Base-by-base conservation (phyloP, 2,888 invertebrate genomes). In the Synergus laeviventris region DNA sequence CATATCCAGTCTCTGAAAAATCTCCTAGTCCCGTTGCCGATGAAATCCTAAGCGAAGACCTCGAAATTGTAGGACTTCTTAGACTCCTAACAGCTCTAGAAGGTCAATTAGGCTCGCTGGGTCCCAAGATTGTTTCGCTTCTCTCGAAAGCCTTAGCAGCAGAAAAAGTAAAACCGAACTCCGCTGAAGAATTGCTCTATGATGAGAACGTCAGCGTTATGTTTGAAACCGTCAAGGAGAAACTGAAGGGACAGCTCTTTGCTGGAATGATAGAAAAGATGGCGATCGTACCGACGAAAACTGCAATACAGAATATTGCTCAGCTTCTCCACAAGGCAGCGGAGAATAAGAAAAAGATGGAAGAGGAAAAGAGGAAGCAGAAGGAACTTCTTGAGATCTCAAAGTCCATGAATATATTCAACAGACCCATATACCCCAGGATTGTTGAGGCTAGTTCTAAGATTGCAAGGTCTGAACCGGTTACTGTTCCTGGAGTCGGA, bases 181-280 rank as follows among this genome's bases (percentile, higher is more conserved):
- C 96, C 2, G 94, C 96, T 0, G 96, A 96, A 82, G 94, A 94
- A 78, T 88, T 97, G 59, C 91, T 97, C 0, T 93, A 94, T 74
- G 95, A 95, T 79, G 96, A 96, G 74, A 92, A 94, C 59, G 94
- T 95, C 75, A 94, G 94, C 84, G 95, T 96, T 0, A 74, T 97
- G 81, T 94, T 97, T 81, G 97, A 97, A 91, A 96, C 96, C 0
- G 95, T 95, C 0, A 97, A 96, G 85, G 97, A 97, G 90, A 97
- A 97, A 90, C 91, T 97, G 66, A 96, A 96, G 89, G 96, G 96
- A 66, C 94, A 95, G 74, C 91, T 95, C 78, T 94, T 95, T 86
- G 95, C 96, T 39, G 94, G 94, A 75, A 94, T 95, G 81, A 93
- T 94, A 11, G 92, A 92, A 77, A 91, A 92, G 74, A 88, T 92